A percentile compares a stretch with the other conserved stretches of the same genome.
phyloP scores from a whole-genome alignment of 2,888 invertebrate species.

The Drosophila falleni region DNA sequence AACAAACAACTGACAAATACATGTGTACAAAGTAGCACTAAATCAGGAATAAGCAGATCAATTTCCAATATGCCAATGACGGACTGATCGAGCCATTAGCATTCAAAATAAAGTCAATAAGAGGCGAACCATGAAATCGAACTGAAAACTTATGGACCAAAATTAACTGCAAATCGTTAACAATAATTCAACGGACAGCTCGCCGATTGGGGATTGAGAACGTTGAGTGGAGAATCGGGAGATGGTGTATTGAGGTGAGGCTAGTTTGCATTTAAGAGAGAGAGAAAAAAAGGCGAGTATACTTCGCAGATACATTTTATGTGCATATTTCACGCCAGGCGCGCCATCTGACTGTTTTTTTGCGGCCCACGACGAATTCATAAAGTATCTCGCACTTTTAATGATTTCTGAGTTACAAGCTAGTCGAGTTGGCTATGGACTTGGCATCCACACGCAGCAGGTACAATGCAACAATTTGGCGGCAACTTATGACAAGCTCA shows the following conservation, averaged over 20 bases:
- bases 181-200: constrained; percentile 78
- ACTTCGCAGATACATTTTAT: constrained; percentile 67
- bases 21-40: background rate
- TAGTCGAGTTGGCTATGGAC: constrained; percentile 49
- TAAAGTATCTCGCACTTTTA: constrained; percentile 83
- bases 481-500: constrained; percentile 82
- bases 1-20: constrained; percentile 12
- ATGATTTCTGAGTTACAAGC: constrained; percentile 84
- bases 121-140: constrained; percentile 58
- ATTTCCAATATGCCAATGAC: constrained; percentile 44
- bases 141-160: constrained; percentile 72
- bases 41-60: constrained; percentile 23
- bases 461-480: constrained; percentile 84
- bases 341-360: constrained; percentile 14
- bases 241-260: constrained; percentile 1
- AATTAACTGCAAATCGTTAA: constrained; percentile 84
- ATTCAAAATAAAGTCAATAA: constrained; percentile 76
- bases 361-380: constrained; percentile 78
- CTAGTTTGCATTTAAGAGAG: constrained; percentile 71
- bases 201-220: constrained; percentile 4
- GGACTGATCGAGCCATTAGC: constrained; percentile 72
- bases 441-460: constrained; percentile 74
- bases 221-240: background rate
- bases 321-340: constrained; percentile 79
- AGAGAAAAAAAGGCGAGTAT: constrained; percentile 40